A percentile compares a stretch with the other conserved stretches of the same genome.
Conservation (phyloP, 2,888 invertebrate genomes). For the Linnaemya vulpina region DNA sequence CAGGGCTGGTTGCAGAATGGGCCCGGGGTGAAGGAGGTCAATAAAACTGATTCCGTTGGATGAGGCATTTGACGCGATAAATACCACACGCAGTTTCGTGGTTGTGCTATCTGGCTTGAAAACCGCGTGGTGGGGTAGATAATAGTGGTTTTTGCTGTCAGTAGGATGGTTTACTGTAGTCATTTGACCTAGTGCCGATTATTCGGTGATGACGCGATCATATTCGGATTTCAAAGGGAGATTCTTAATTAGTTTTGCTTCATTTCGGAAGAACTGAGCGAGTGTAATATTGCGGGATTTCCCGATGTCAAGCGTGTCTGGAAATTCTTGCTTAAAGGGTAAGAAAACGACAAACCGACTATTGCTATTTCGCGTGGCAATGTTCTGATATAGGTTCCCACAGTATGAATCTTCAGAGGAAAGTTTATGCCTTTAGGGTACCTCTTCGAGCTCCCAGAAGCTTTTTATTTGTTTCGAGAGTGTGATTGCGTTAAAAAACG, state of each 20-base stretch:
- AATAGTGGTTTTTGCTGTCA: no score
- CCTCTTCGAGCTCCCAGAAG: no score
- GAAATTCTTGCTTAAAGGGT: neutral
- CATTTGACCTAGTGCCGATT: no score
- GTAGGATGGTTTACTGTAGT: no score
- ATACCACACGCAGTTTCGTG: no score
- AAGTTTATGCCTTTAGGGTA: neutral
- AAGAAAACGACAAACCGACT: neutral
- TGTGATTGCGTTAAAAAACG: no score
- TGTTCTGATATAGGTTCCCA: neutral
- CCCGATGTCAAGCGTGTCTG: neutral
- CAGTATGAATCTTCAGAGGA: no score
- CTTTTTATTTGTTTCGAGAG: no score
- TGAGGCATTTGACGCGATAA: no score
- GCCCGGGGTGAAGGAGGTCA: neutral
- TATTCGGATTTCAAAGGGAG: neutral
- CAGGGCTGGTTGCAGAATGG: neutral
- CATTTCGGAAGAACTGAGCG: neutral
- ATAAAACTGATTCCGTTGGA: neutral
- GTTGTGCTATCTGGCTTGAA: no score
- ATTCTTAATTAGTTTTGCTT: neutral
- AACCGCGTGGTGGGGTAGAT: neutral
- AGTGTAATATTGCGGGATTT: neutral
- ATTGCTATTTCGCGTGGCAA: neutral
- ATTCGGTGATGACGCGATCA: neutral